These are phyloP conservation scores for Xyrauchen texanus DNA, from an alignment of 2,113 vertebrate genomes.

Conservation along the genomic window DNA sequence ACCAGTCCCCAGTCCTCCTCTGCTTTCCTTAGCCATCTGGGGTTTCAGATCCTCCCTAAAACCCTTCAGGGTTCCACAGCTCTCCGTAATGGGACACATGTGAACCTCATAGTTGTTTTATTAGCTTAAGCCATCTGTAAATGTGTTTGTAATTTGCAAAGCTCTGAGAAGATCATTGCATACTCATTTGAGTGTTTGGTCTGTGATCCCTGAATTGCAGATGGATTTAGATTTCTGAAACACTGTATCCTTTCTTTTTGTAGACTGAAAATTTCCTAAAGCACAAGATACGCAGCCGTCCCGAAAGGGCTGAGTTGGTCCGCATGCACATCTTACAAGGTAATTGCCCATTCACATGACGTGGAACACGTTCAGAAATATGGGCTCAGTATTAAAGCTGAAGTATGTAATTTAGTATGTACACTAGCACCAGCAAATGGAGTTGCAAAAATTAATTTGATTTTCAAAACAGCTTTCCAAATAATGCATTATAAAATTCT, in stretches of 20 bases:
- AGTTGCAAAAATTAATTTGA: no score
- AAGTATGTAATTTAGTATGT: no score
- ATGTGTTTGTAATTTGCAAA: constrained; percentile 33
- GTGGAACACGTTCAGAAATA: background rate
- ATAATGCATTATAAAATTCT: no score
- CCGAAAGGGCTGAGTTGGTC: constrained; percentile 93
- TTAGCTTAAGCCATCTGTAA: background rate
- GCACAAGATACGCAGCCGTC: constrained; percentile 96
- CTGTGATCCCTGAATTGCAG: constrained; percentile 1
- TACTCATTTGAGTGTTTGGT: background rate
- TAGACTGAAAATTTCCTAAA: constrained; percentile 98
- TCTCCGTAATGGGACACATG: constrained; percentile 7
- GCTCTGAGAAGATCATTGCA: background rate
- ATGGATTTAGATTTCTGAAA: constrained; percentile 7
- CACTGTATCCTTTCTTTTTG: constrained; percentile 25
- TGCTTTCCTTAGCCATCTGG: background rate
- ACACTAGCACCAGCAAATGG: no score
- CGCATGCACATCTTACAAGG: constrained; percentile 99
- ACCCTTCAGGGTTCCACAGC: constrained; percentile 6
- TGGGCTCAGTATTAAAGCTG: background rate
- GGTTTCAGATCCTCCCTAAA: constrained; percentile 21
- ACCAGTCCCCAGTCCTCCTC: background rate
- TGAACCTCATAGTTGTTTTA: constrained; percentile 24
- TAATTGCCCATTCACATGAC: constrained; percentile 53
- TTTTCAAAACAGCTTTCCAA: no score